phyloP scores from a whole-genome alignment of 2,888 invertebrate species.

The Macrophya alboannulata region DNA sequence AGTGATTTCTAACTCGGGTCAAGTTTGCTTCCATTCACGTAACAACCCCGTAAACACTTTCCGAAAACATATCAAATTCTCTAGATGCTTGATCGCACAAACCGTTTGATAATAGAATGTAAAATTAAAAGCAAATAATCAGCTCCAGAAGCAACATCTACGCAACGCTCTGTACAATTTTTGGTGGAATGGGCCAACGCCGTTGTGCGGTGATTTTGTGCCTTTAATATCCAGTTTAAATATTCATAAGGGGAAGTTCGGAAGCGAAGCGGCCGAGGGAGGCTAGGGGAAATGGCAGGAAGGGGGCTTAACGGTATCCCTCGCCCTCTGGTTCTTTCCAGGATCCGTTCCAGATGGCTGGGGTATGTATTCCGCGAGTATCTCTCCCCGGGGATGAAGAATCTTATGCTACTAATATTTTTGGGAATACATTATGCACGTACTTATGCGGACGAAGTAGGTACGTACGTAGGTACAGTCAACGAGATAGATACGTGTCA shows the following conservation, averaged over 20 bases:
- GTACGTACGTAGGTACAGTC: too few relatives aligned
- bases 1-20: neutral
- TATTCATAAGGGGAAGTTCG: slow-evolving; percentile 73
- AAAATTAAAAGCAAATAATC: slow-evolving; percentile 34
- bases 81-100: slow-evolving; percentile 2
- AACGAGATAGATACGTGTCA: too few relatives aligned
- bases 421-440: slow-evolving; percentile 44
- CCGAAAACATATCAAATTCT: neutral
- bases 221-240: slow-evolving; percentile 78
- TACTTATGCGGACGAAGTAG: neutral
- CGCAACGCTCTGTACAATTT: slow-evolving; percentile 34
- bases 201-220: slow-evolving; percentile 73
- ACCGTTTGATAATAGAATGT: slow-evolving; percentile 24
- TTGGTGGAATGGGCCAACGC: slow-evolving; percentile 1
- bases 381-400: slow-evolving; percentile 35
- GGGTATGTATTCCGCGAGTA: slow-evolving; percentile 48
- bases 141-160: slow-evolving; percentile 25
- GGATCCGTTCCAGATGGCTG: slow-evolving; percentile 55
- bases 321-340: slow-evolving; percentile 52
- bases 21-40: slow-evolving; percentile 17
- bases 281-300: slow-evolving; percentile 59
- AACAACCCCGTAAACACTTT: neutral
- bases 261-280: slow-evolving; percentile 60
- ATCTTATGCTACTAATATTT: slow-evolving; percentile 44
- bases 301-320: slow-evolving; percentile 61